A percentile compares a stretch with the other conserved stretches of the same genome.
phyloP scores from a whole-genome alignment of 2,888 invertebrate species.

The Clanis bilineata region DNA sequence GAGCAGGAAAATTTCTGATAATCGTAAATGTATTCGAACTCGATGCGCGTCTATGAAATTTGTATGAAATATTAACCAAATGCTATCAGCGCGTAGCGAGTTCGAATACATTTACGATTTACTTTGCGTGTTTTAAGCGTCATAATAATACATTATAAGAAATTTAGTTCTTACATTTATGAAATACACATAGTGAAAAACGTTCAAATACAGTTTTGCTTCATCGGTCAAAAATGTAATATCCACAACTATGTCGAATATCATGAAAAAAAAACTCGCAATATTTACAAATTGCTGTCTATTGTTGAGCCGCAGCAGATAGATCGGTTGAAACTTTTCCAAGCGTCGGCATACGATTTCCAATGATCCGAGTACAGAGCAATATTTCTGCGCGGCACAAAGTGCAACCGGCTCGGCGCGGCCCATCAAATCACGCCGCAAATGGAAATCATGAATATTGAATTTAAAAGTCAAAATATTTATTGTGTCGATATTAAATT shows the following conservation, averaged over 20 bases:
- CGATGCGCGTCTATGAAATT: too few species aligned
- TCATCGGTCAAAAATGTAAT: constrained; percentile 4
- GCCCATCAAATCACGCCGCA: constrained; percentile 66
- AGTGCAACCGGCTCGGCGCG: constrained; percentile 35
- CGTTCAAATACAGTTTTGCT: neutral
- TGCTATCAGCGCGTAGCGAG: too few species aligned
- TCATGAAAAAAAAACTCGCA: constrained; percentile 21
- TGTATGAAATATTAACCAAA: too few species aligned
- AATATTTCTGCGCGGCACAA: constrained; percentile 57
- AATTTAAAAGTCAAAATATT: constrained; percentile 1
- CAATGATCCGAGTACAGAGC: constrained; percentile 59
- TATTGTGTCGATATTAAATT: neutral
- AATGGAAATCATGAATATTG: constrained; percentile 47
- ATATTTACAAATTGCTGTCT: constrained; percentile 21
- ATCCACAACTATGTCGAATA: constrained; percentile 21
- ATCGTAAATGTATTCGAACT: too few species aligned
- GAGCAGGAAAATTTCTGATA: too few species aligned
- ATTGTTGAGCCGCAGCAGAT: constrained; percentile 2
- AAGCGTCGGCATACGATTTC: constrained; percentile 18
- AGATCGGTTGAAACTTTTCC: constrained; percentile 12
- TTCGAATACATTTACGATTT: too few species aligned
- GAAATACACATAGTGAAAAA: neutral
- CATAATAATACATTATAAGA: too few species aligned
- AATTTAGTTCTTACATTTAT: too few species aligned
- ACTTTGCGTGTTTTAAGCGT: too few species aligned